Evolutionary conservation across 2,113 vertebrate genomes (phyloP).

Genomic region (Seriola dumerili): DNA sequence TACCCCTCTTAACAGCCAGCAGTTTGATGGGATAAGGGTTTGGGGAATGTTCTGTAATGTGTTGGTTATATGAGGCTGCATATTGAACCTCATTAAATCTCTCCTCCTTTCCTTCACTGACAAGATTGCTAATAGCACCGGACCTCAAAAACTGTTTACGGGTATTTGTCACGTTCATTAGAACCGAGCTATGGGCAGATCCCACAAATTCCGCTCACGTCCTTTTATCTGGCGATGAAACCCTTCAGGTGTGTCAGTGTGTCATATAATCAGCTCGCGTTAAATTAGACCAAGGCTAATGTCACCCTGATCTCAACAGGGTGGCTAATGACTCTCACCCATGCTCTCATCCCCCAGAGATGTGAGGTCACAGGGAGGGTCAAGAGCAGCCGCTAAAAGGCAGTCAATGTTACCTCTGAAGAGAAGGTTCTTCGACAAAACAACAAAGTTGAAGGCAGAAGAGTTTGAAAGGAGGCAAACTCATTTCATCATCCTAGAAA

Average conservation of each 20-base stretch:
- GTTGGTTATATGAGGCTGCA: constrained; percentile 37
- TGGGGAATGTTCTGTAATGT: constrained; percentile 28
- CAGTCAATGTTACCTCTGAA: constrained; percentile 26
- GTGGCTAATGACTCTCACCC: constrained; percentile 71
- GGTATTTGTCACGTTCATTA: constrained; percentile 51
- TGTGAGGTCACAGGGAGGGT: constrained; percentile 45
- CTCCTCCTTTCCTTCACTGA: constrained; percentile 20
- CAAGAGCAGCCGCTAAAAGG: background rate
- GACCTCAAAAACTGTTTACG: constrained; percentile 30
- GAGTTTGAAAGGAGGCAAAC: constrained; percentile 2
- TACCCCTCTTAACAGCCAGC: constrained; percentile 25
- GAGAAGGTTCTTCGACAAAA: constrained; percentile 13
- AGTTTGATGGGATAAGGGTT: constrained; percentile 31
- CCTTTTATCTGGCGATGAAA: constrained; percentile 54
- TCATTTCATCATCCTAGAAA: background rate
- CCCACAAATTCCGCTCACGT: constrained; percentile 58
- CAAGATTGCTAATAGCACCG: constrained; percentile 24
- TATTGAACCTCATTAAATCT: constrained; percentile 46
- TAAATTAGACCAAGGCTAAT: constrained; percentile 74
- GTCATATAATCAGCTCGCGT: constrained; percentile 71
- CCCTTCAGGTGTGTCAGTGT: constrained; percentile 73
- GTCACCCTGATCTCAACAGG: constrained; percentile 54
- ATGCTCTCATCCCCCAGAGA: constrained; percentile 38
- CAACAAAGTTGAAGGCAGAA: constrained; percentile 11
- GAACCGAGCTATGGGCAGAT: background rate